These are phyloP conservation scores for Plebejus argus DNA, from an alignment of 2,888 invertebrate genomes.

Conservation along the genomic window DNA sequence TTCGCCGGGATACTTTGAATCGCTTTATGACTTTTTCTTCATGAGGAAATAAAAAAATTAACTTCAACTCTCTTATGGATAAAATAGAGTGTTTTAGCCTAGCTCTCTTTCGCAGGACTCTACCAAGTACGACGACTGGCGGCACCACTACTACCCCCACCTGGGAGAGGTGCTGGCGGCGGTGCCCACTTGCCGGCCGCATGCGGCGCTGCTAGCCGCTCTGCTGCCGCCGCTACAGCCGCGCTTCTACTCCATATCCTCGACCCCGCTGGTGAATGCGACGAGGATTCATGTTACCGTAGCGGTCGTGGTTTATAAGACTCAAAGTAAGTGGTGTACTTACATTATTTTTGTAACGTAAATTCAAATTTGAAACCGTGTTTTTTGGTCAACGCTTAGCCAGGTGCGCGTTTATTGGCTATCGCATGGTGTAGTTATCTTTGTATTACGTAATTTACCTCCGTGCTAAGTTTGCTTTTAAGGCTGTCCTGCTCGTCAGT, in stretches of 20 bases:
- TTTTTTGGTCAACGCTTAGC: no score
- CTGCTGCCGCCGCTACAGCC: slow-evolving; percentile 93
- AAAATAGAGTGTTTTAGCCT: background rate
- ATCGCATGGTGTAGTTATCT: no score
- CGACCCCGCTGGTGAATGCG: slow-evolving; percentile 87
- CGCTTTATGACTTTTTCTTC: no score
- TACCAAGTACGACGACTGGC: slow-evolving; percentile 95
- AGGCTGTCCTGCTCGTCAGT: no score
- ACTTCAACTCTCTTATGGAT: background rate
- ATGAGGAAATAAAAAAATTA: background rate
- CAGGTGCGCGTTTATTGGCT: no score
- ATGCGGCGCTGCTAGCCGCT: slow-evolving; percentile 89
- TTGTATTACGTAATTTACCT: no score
- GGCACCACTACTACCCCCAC: slow-evolving; percentile 91
- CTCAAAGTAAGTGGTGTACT: slow-evolving; percentile 87
- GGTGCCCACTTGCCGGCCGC: slow-evolving; percentile 92
- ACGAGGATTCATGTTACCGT: slow-evolving; percentile 94
- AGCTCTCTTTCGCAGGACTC: slow-evolving; percentile 82
- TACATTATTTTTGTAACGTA: no score
- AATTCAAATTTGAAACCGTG: no score
- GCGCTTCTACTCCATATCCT: slow-evolving; percentile 96
- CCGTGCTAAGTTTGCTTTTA: no score
- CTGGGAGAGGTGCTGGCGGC: slow-evolving; percentile 92
- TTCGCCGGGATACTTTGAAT: no score
- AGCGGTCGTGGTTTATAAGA: slow-evolving; percentile 92